Conservation (phyloP, 1,140 invertebrate species). For the Globodera rostochiensis region DNA sequence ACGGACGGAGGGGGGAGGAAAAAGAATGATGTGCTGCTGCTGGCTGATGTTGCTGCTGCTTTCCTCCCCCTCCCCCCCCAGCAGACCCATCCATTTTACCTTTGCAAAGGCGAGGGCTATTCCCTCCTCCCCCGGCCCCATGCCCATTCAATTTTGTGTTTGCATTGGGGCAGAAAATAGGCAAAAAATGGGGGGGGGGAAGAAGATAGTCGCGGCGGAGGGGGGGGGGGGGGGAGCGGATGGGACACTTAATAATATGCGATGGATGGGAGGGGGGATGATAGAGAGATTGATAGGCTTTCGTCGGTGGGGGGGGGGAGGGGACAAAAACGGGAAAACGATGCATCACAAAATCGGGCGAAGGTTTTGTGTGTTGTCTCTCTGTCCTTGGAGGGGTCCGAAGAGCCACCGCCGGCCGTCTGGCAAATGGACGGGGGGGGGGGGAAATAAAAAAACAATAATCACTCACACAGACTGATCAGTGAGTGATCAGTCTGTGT, state of each 20-base stretch:
- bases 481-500: too few species aligned
- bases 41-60: neutral
- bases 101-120: neutral
- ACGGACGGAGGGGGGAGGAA: too few species aligned
- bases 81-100: neutral
- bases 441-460: too few species aligned
- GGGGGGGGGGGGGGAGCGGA: too few species aligned
- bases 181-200: neutral
- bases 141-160: neutral
- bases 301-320: neutral
- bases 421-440: too few species aligned
- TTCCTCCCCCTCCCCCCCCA: too few species aligned
- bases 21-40: neutral
- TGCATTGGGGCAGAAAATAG: neutral
- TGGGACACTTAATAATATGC: too few species aligned
- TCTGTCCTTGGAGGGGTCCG: neutral
- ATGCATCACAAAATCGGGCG: neutral
- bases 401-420: too few species aligned
- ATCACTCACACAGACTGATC: too few species aligned
- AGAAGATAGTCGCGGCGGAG: neutral
- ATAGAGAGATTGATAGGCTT: neutral
- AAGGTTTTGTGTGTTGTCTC: neutral
- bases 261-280: neutral
- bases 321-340: neutral
- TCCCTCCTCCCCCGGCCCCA: neutral